Evolutionary conservation across 2,888 invertebrate genomes (phyloP).

Genomic region (Gymnosoma rotundatum): DNA sequence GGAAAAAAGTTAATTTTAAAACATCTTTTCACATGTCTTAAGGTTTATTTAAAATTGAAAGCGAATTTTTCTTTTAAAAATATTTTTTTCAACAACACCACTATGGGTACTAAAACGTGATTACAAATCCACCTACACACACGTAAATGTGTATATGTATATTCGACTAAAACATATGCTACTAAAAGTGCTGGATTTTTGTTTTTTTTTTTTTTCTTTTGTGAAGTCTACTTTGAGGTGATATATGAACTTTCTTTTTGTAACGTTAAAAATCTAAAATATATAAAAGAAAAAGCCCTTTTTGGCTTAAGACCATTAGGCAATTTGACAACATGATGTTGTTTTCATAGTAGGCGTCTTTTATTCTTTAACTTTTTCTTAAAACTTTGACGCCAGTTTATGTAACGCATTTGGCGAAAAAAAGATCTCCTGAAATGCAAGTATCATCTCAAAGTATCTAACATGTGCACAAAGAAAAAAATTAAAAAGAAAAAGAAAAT

Average conservation of each 20-base stretch:
- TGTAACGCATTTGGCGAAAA: slow-evolving; percentile 55
- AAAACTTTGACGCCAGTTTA: slow-evolving; percentile 68
- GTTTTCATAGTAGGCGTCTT: slow-evolving; percentile 44
- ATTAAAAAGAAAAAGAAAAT: slow-evolving; percentile 2
- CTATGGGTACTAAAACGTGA: slow-evolving; percentile 51
- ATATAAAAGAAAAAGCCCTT: slow-evolving; percentile 31
- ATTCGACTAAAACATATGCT: slow-evolving; percentile 28
- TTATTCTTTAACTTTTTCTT: slow-evolving; percentile 40
- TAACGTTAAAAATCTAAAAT: slow-evolving; percentile 39
- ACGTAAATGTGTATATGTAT: background rate
- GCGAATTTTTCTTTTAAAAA: slow-evolving; percentile 46
- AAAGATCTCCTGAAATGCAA: slow-evolving; percentile 19
- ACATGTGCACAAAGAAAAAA: background rate
- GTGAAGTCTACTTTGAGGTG: slow-evolving; percentile 56
- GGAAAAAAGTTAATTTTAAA: slow-evolving; percentile 27
- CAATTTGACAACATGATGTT: slow-evolving; percentile 33
- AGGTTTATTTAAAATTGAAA: slow-evolving; percentile 62
- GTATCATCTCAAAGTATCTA: background rate
- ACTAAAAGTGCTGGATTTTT: slow-evolving; percentile 16
- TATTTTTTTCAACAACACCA: slow-evolving; percentile 56
- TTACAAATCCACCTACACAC: slow-evolving; percentile 9
- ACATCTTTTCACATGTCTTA: slow-evolving; percentile 55
- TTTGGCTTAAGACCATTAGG: slow-evolving; percentile 63
- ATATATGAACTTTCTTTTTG: slow-evolving; percentile 66
- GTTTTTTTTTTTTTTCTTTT: slow-evolving; percentile 22